Base-by-base conservation (phyloP, 2,888 invertebrate genomes). In the Seira musarum region DNA sequence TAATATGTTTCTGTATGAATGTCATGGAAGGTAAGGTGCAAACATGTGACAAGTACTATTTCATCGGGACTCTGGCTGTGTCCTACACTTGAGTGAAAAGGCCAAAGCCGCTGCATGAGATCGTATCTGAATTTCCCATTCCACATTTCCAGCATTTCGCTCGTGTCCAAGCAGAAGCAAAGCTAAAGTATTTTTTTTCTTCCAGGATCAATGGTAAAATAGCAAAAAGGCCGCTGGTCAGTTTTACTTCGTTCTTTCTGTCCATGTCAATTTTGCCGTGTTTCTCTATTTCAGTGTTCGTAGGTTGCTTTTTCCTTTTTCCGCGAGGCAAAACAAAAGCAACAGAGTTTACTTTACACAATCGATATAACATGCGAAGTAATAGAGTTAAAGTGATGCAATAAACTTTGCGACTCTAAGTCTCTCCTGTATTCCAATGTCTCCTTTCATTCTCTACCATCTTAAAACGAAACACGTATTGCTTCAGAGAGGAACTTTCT, bases 121-220 rank as follows among this genome's bases (percentile, higher is more conserved):
- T 76, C 69, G 69, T 70, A 69, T 76, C 76, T 49, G 64, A 76
- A 53, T 64, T 64, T 70, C 69, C 35, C 69, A 53, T 69, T 69
- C 65, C 70, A 69, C 40, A n/a, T n/a, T n/a, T n/a, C n/a, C n/a
- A n/a, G n/a, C n/a, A n/a, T n/a, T n/a, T n/a, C n/a, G n/a, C n/a
- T n/a, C n/a, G n/a, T n/a, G n/a, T n/a, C n/a, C n/a, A n/a, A n/a
- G n/a, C n/a, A n/a, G n/a, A n/a, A n/a, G n/a, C n/a, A n/a, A n/a
- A n/a, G n/a, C n/a, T n/a, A n/a, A n/a, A n/a, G n/a, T n/a, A n/a
- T n/a, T n/a, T n/a, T n/a, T n/a, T n/a, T n/a, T n/a, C n/a, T 40
- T 40, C 40, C 40, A 40, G 6, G 40, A 40, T 40, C 40, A 40
- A 40, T 40, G 40, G 40, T n/a, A n/a, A 40, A 8, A 40, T 40